Percentiles rank a stretch among this genome's conserved stretches.
Evolutionary conservation across 2,797 vertebrate genomes (phyloP).

Genomic region (Poecilia velifera): DNA sequence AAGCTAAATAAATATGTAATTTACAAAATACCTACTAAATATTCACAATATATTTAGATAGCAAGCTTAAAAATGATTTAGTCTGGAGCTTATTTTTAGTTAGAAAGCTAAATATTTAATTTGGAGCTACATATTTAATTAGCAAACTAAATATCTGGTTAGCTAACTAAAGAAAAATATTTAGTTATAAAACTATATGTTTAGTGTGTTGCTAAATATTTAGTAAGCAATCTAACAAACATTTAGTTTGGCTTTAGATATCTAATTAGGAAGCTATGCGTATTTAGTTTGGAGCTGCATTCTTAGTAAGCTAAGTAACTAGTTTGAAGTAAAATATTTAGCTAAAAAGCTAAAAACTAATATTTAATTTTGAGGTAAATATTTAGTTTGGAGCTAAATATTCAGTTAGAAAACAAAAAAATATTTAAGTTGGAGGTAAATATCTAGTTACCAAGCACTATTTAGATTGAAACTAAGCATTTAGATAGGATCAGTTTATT

Average conservation of each 20-base stretch:
- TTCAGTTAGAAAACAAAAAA: no score
- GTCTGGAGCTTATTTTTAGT: no score
- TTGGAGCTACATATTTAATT: not conserved
- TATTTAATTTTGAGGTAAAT: no score
- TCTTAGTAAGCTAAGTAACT: no score
- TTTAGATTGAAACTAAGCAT: not conserved
- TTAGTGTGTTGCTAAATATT: not conserved
- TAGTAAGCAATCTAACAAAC: not conserved
- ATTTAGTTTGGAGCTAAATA: no score
- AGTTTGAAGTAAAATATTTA: no score
- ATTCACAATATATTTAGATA: not conserved
- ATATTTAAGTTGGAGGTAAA: no score
- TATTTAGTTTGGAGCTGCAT: not conserved
- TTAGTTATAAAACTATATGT: not conserved
- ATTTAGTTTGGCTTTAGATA: no score
- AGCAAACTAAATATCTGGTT: not conserved
- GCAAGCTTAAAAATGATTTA: not conserved
- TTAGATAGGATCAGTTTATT: not conserved
- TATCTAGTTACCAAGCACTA: no score
- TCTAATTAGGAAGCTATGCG: no score
- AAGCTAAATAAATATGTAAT: not conserved
- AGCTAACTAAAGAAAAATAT: not conserved
- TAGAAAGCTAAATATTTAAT: no score
- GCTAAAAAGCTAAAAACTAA: no score
- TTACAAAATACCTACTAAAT: not conserved